A percentile compares a stretch with the other conserved stretches of the same genome.
These are phyloP conservation scores for Drosophila chauvacae DNA, from an alignment of 1,140 invertebrate species.

Conservation along the genomic window DNA sequence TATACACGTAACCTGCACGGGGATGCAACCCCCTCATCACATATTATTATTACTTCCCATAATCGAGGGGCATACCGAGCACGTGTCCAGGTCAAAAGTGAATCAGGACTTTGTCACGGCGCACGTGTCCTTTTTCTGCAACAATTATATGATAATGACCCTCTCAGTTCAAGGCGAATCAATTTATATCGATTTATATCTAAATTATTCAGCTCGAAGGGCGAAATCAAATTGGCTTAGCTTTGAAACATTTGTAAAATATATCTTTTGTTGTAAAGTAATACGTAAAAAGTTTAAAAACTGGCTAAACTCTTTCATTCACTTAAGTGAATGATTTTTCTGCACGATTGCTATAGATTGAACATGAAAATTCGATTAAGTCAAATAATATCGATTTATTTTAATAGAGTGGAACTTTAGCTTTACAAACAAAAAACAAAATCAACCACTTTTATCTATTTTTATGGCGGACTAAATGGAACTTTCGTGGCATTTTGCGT, in stretches of 20 bases:
- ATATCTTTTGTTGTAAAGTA: not conserved
- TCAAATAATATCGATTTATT: not conserved
- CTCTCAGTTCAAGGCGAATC: conserved; percentile 37
- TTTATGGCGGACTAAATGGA: conserved; percentile 1
- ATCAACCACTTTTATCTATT: conserved; percentile 3
- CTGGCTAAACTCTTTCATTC: not conserved
- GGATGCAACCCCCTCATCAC: conserved; percentile 21
- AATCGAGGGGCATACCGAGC: conserved; percentile 49
- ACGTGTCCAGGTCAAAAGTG: conserved; percentile 68
- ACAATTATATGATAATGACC: conserved; percentile 62
- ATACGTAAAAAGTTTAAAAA: not conserved
- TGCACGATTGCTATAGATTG: not conserved
- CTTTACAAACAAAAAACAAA: not conserved
- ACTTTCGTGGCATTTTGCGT: not conserved
- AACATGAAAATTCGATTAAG: not conserved
- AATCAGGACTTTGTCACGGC: conserved; percentile 36
- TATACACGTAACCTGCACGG: conserved; percentile 19
- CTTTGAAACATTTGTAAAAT: not conserved
- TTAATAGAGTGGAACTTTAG: not conserved
- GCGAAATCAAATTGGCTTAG: not conserved
- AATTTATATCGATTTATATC: conserved; percentile 38
- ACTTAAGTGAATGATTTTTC: not conserved
- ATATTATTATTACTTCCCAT: conserved; percentile 10
- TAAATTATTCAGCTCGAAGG: conserved; percentile 17
- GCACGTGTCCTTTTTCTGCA: conserved; percentile 51